Conservation (phyloP, 2,113 vertebrate species). For the Pampusana beccarii region DNA sequence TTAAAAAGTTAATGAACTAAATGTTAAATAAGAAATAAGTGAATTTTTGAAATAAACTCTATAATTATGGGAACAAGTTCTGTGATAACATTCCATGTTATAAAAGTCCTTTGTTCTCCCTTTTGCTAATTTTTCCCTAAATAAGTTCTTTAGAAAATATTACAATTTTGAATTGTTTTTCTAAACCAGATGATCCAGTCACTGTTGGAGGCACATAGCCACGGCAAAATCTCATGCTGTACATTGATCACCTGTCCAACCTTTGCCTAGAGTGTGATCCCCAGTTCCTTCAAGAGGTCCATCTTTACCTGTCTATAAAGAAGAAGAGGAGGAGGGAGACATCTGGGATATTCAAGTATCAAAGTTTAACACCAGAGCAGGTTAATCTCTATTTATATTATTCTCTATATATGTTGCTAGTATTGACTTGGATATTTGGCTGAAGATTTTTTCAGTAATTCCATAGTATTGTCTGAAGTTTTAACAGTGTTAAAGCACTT, state of each 20-base stretch:
- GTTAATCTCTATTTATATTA: constrained; percentile 77
- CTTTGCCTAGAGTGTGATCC: constrained; percentile 88
- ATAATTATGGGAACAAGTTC: neutral
- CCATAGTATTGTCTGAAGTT: neutral
- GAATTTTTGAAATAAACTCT: neutral
- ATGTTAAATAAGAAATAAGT: neutral
- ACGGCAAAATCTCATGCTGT: constrained; percentile 90
- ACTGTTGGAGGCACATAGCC: constrained; percentile 93
- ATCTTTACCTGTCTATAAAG: constrained; percentile 84
- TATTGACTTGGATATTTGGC: constrained; percentile 1
- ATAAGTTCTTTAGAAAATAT: constrained; percentile 35
- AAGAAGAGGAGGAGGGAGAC: constrained; percentile 83
- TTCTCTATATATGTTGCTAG: constrained; percentile 52
- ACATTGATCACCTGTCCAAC: constrained; percentile 91
- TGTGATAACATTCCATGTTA: neutral
- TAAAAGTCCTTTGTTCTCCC: neutral
- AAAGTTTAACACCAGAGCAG: constrained; percentile 86
- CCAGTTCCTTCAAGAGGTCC: constrained; percentile 83
- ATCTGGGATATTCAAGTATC: constrained; percentile 81
- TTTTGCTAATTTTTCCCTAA: neutral
- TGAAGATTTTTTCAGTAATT: neutral
- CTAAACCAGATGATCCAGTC: constrained; percentile 89
- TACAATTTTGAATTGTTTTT: constrained; percentile 72
- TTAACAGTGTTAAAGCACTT: neutral
- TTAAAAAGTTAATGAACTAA: neutral